Evolutionary conservation across 2,797 vertebrate genomes (phyloP), one percentile per base, ranked within the genome.

Genomic region (Siniperca undulata): DNA sequence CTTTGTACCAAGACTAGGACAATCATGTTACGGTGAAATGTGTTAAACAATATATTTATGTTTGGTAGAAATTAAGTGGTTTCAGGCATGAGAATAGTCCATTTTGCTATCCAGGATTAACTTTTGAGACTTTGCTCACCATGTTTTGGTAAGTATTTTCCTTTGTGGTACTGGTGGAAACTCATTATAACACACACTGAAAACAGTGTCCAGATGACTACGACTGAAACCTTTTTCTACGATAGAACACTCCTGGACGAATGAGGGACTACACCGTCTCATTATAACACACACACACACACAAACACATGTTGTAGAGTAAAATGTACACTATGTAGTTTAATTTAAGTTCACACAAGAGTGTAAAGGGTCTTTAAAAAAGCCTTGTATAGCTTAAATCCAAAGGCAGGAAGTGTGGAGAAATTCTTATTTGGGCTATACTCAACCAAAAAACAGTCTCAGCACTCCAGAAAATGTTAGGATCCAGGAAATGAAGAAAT

Each of bases 391-490:
- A 44, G 22, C 22, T 36, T 59, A 1, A n/a, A n/a, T 22, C 8
- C 36, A 60, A 72, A 59, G 20, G 17, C 55, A 42, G 38, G 19
- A 44, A 38, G 10, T 75, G 60, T 27, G n/a, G 50, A 73, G 2
- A 59, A 50, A 68, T 70, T 27, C 9, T 73, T 13, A 5, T 68
- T 24, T 78, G 4, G 55, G 56, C 19, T 50, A 68, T 16, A 48
- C 22, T 38, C n/a, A 22, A 55, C 44, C 42, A 58, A 64, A 50
- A 71, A 46, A 74, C 0, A 0, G 30, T 16, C 30, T 70, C 53
- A 40, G 36, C 22, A 3, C 53, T 30, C 34, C 7, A 36, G 67
- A 40, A 59, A 62, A 3, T 3, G 16, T 38, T n/a, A 30, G 5
- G 5, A 65, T 44, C 38, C 48, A 71, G 34, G 40, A 65, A 65